A percentile compares a stretch with the other conserved stretches of the same genome.
Conservation (phyloP, 2,113 vertebrate species). For the Mastomys natalensis region DNA sequence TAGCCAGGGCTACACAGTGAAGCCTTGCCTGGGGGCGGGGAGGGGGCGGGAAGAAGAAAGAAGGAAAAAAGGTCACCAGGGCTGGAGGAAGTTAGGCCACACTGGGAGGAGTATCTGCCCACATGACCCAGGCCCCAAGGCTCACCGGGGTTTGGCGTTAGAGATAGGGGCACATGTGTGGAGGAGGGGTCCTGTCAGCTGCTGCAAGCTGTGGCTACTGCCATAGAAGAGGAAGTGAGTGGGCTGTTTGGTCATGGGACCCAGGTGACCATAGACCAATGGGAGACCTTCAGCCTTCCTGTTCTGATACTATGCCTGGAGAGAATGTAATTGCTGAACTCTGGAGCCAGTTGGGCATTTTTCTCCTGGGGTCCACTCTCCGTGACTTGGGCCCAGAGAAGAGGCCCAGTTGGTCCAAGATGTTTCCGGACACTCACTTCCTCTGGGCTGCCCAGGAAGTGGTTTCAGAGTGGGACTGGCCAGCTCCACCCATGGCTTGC, state of each 20-base stretch:
- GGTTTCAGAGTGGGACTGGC: constrained; percentile 75
- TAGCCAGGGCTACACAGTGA: neutral
- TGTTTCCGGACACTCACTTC: constrained; percentile 76
- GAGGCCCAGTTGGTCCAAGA: constrained; percentile 9
- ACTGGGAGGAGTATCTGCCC: neutral
- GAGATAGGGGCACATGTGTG: neutral
- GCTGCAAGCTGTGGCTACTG: constrained; percentile 22
- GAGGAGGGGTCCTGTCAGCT: constrained; percentile 4
- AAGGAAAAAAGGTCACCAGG: neutral
- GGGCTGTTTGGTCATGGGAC: constrained; percentile 56
- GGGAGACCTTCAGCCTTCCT: neutral
- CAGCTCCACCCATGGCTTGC: constrained; percentile 50
- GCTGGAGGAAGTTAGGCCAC: neutral
- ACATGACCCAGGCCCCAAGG: neutral
- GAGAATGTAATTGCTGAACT: neutral
- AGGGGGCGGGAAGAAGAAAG: neutral
- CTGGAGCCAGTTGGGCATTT: neutral
- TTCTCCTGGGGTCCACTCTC: constrained; percentile 4
- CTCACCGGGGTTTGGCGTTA: neutral
- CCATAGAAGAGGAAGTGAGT: constrained; percentile 77
- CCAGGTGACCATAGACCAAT: neutral
- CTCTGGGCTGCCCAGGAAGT: constrained; percentile 80
- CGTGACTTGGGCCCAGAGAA: constrained; percentile 27
- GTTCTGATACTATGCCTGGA: neutral
- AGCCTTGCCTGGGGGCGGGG: neutral